Base-by-base conservation (phyloP, 2,888 invertebrate species). In the Brenthis hecate region DNA sequence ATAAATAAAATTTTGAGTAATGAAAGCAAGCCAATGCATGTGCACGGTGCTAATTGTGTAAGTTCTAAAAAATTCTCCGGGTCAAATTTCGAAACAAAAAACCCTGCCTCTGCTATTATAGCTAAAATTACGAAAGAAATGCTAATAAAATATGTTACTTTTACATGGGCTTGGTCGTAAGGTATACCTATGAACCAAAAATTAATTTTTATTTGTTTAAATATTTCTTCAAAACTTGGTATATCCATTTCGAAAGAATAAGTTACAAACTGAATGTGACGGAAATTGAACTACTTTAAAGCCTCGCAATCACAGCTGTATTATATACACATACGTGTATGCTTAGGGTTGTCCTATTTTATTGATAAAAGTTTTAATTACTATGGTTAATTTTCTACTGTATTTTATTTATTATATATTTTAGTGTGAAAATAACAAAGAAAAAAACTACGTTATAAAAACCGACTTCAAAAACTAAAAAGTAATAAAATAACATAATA, bases 11-110 rank as follows among this genome's bases (percentile, higher is more conserved):
- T 78, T 81, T 89, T 89, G 23, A 85, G 66, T 6, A 70, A 1
- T 0, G 88, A 81, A 54, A 89, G 69, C 14, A 81, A 6, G 0
- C 89, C 89, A 0, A 83, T 77, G 60, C 82, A 82, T 5, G 77
- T 67, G 56, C 88, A 88, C 0, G 89, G 89, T 1, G 83, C 83
- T 36, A 89, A 71, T 66, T 86, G 80, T 2, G 88, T 87, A 6
- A 90, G 70, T 50, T 85, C 83, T 0, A 89, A 73, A 36, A 89
- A 78, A 71, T 88, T 86, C 56, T 86, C 85, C 0, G 81, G 72
- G 0, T 86, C 84, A 71, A 85, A 82, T 72, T 76, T 85, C 2
- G 83, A 84, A 14, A 81, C 71, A 23, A 88, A 80, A 69, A 83
- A 89, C 1, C 74, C 66, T 2, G 73, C 2, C 75, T 90, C 88